phyloP scores from a whole-genome alignment of 2,888 invertebrate genomes.

The Lycaena phlaeas region DNA sequence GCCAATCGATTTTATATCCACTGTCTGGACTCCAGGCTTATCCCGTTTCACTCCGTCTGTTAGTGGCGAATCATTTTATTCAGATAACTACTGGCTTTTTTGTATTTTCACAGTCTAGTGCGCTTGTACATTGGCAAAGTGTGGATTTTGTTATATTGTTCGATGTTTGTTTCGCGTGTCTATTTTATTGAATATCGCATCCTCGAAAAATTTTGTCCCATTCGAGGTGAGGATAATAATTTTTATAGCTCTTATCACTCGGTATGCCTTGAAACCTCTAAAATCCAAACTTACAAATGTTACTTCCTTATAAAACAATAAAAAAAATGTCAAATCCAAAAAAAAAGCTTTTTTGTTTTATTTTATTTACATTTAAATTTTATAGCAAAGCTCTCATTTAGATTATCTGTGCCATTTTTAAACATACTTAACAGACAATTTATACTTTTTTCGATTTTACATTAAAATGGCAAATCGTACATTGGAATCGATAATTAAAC shows the following conservation, averaged over 20 bases:
- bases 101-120: slow-evolving; percentile 12
- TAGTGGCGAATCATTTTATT: slow-evolving; percentile 9
- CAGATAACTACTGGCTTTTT: slow-evolving; percentile 9
- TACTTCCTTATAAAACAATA: no score
- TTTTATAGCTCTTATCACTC: no score
- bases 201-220: background rate
- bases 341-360: no score
- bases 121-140: background rate
- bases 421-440: background rate
- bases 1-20: slow-evolving; percentile 34
- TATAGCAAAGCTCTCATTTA: background rate
- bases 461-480: background rate
- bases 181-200: background rate
- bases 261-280: no score
- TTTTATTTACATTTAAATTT: no score
- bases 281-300: no score
- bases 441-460: background rate
- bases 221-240: background rate
- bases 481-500: background rate
- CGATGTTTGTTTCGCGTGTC: background rate
- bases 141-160: background rate
- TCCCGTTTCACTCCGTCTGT: slow-evolving; percentile 8
- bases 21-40: slow-evolving; percentile 17
- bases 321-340: no score
- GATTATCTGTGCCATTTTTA: background rate